A percentile compares a stretch with the other conserved stretches of the same genome.
Evolutionary conservation across 1,140 invertebrate species (phyloP).

Genomic region (Plodia interpunctella): DNA sequence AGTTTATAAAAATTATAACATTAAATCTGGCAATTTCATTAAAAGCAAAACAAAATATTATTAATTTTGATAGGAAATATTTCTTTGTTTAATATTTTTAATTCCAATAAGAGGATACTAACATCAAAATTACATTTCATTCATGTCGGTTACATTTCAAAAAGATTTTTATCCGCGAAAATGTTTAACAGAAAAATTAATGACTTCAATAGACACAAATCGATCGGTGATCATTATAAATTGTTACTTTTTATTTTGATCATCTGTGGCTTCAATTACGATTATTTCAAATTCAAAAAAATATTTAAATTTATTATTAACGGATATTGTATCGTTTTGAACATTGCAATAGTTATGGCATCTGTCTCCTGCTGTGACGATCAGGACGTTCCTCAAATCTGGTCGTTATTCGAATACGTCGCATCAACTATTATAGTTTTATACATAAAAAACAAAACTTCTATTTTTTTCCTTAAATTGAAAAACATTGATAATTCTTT

Average conservation of each 20-base stretch:
- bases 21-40: too few species aligned
- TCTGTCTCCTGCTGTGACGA: constrained; percentile 39
- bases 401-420: constrained; percentile 51
- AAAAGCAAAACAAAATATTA: too few species aligned
- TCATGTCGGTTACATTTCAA: too few species aligned
- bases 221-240: constrained; percentile 31
- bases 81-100: too few species aligned
- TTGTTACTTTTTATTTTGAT: constrained; percentile 38
- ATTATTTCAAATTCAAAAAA: constrained; percentile 34
- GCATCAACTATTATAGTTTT: constrained; percentile 36
- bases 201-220: constrained; percentile 10
- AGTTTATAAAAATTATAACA: too few species aligned
- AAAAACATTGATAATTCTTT: constrained; percentile 40
- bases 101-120: too few species aligned
- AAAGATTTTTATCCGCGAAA: not conserved
- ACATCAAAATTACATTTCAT: too few species aligned
- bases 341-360: constrained; percentile 28
- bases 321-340: constrained; percentile 38
- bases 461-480: constrained; percentile 39
- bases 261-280: constrained; percentile 52
- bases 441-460: constrained; percentile 33
- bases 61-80: too few species aligned
- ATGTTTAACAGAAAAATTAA: constrained; percentile 21
- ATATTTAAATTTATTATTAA: constrained; percentile 25
- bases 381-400: constrained; percentile 33